These are phyloP conservation scores for Lysandra bellargus DNA, from an alignment of 2,888 invertebrate species.

Conservation along the genomic window DNA sequence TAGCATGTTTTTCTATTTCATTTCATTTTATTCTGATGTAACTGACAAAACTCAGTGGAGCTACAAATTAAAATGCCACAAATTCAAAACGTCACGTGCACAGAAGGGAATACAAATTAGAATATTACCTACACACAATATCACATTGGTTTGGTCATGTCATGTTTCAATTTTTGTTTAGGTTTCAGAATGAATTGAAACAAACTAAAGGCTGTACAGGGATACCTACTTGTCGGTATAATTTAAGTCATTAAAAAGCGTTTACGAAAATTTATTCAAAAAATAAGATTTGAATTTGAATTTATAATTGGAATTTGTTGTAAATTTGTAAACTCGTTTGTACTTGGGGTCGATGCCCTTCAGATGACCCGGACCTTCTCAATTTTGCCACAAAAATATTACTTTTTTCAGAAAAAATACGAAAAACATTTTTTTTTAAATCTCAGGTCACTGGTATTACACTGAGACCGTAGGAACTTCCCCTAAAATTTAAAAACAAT, in stretches of 20 bases:
- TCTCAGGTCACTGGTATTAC: no score
- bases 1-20: not conserved
- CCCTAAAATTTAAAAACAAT: not conserved
- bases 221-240: not conserved
- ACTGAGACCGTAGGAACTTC: not conserved
- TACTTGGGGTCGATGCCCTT: not conserved
- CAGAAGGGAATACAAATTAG: no score
- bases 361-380: not conserved
- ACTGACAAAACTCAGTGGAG: no score
- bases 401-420: not conserved
- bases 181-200: no score
- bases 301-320: slow-evolving; percentile 8
- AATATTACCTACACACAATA: no score
- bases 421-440: not conserved
- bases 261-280: slow-evolving; percentile 18
- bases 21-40: no score
- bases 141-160: no score
- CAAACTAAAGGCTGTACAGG: not conserved
- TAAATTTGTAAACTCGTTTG: slow-evolving; percentile 22
- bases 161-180: no score
- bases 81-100: no score
- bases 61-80: not conserved
- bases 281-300: not conserved
- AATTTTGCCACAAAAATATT: not conserved
- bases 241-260: not conserved